Evolutionary conservation across 2,797 vertebrate species (phyloP), one percentile per base, ranked within the genome.

Genomic region (Poeciliopsis paucimaculata): DNA sequence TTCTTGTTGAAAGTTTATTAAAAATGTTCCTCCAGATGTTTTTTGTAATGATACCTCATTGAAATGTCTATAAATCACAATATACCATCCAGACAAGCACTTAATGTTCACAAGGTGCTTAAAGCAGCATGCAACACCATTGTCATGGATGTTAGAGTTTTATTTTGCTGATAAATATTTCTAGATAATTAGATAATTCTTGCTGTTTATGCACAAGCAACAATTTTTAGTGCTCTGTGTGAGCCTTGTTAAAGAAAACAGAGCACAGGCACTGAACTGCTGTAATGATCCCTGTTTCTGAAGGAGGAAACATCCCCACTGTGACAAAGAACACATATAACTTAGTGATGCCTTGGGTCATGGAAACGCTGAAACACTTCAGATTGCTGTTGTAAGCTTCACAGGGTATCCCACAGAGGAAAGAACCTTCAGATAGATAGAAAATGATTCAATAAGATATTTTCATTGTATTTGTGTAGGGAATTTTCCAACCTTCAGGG

Each of bases 241-340:
- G 83, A 79, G 83, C 41, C 86, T 90, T 87, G 88, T 92, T 88
- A 83, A 84, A 72, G 84, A 77, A 89, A 93, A 68, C 86, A 82
- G 84, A 89, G 77, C 81, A 82, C 81, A 75, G 76, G 82, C 76
- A 28, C 80, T 81, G 64, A 82, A 90, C 82, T 83, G 85, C 79
- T 73, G 84, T 89, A 89, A 93, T 80, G 81, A 78, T 10, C 53
- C 72, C 82, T 80, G 64, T 77, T 78, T 90, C 47, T 82, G 78
- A 83, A 76, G 86, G 82, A 71, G 79, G 71, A 79, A 47, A 45
- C 79, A 66, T 31, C 77, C 87, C 77, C 79, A 70, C 36, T 28
- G 80, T 84, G 86, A 82, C 57, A 71, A 26, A 60, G 55, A 73
- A 68, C 23, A 46, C 41, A 46, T 34, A 43, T 6, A n/a, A 18